Conservation (phyloP, 2,797 vertebrate species). For the Selene dorsalis region DNA sequence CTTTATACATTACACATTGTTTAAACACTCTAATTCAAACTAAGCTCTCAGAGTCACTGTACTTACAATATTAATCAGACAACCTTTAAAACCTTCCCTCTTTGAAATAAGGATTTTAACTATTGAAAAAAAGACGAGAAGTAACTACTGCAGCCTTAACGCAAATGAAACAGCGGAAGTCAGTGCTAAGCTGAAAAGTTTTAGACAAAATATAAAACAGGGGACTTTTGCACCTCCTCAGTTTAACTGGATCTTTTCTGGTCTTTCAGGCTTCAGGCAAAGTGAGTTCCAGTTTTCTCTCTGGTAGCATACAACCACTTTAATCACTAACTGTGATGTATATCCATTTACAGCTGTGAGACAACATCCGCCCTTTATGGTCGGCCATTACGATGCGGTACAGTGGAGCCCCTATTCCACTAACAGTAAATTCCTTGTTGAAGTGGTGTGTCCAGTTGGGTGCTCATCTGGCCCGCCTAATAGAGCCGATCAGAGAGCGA, state of each 20-base stretch:
- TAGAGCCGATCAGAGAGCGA: slow-evolving; percentile 75
- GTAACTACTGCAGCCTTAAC: no score
- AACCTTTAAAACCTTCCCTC: no score
- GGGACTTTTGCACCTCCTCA: slow-evolving; percentile 2
- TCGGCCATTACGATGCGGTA: slow-evolving; percentile 56
- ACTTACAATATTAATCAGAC: no score
- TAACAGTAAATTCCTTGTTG: slow-evolving; percentile 82
- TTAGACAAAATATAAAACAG: not conserved
- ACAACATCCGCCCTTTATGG: slow-evolving; percentile 76
- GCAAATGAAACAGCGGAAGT: not conserved
- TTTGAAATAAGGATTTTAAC: no score
- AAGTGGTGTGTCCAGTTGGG: slow-evolving; percentile 70
- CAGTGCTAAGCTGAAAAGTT: not conserved
- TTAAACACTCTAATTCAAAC: no score
- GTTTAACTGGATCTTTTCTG: slow-evolving; percentile 8
- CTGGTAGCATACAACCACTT: slow-evolving; percentile 27
- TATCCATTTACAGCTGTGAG: slow-evolving; percentile 79
- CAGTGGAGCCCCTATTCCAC: slow-evolving; percentile 69
- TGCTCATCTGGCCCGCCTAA: slow-evolving; percentile 73
- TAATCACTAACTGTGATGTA: slow-evolving; percentile 59
- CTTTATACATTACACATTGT: no score
- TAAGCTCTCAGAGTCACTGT: no score
- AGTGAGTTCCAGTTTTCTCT: slow-evolving; percentile 24
- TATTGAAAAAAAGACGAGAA: no score
- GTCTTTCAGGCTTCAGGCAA: not conserved